Conservation (phyloP, 2,797 vertebrate genomes). For the Liparis tanakae region DNA sequence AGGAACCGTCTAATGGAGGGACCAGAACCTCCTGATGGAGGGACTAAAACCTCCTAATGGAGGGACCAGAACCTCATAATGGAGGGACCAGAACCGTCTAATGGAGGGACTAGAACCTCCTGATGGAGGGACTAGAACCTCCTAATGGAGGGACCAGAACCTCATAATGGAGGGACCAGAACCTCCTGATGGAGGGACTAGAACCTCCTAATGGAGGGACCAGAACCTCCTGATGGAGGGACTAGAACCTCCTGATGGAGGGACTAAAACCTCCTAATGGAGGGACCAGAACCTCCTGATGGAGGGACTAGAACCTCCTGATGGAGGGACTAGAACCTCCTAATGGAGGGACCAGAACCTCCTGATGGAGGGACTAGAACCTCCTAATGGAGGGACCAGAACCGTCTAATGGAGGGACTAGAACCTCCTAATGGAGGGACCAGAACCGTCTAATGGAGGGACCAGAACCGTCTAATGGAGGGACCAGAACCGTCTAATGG, state of each 20-base stretch:
- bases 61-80: constrained; percentile 21
- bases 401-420: constrained; percentile 19
- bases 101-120: constrained; percentile 15
- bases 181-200: no score
- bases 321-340: constrained; percentile 13
- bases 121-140: no score
- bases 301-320: constrained; percentile 20
- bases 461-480: constrained; percentile 16
- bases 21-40: constrained; percentile 17
- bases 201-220: constrained; percentile 20
- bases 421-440: no score
- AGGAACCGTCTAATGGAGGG: constrained; percentile 17
- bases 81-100: constrained; percentile 13
- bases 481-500: constrained; percentile 20
- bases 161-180: constrained; percentile 21
- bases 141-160: constrained; percentile 21
- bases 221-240: no score
- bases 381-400: constrained; percentile 18
- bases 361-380: no score
- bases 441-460: constrained; percentile 22
- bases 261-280: constrained; percentile 20
- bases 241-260: constrained; percentile 22
- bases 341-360: constrained; percentile 21
- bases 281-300: no score
- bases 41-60: constrained; percentile 20